phyloP scores from a whole-genome alignment of 1,140 invertebrate genomes.

The Drosophila novamexicana region DNA sequence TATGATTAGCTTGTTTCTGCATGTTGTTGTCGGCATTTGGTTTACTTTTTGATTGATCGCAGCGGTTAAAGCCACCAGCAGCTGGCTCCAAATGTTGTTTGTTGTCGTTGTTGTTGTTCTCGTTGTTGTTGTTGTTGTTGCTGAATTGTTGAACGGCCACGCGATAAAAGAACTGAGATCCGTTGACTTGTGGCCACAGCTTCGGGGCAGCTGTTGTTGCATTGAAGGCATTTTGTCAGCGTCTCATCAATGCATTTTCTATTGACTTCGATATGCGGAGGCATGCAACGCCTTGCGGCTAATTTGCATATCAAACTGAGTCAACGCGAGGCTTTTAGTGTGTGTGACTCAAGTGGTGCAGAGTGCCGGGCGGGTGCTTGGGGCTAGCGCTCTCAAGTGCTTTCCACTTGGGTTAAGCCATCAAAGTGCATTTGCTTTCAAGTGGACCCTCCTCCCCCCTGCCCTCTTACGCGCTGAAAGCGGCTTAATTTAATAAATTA shows the following conservation, averaged over 20 bases:
- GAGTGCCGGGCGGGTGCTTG: too few species aligned
- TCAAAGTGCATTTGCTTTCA: slow-evolving; percentile 62
- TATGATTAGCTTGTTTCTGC: slow-evolving; percentile 8
- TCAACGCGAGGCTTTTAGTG: slow-evolving; percentile 41
- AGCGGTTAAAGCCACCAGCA: slow-evolving; percentile 45
- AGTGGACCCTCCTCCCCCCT: background rate
- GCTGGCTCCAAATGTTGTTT: slow-evolving; percentile 40
- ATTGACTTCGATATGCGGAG: slow-evolving; percentile 19
- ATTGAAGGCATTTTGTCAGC: background rate
- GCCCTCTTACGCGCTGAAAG: background rate
- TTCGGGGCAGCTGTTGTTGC: slow-evolving; percentile 17
- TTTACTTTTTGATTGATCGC: slow-evolving; percentile 64
- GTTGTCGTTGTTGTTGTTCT: background rate
- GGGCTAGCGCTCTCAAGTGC: slow-evolving; percentile 36
- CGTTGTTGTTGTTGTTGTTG: slow-evolving; percentile 8
- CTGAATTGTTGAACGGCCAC: slow-evolving; percentile 57
- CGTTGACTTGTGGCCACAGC: slow-evolving; percentile 21
- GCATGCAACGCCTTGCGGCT: slow-evolving; percentile 57
- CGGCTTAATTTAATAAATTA: slow-evolving; percentile 72
- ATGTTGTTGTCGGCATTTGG: slow-evolving; percentile 55
- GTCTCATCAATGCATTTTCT: slow-evolving; percentile 23
- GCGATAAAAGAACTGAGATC: slow-evolving; percentile 37
- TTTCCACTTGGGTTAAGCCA: slow-evolving; percentile 45
- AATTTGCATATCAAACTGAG: slow-evolving; percentile 77
- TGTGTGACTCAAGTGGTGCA: slow-evolving; percentile 33